These are phyloP conservation scores for Wiebesia pumilae DNA, from an alignment of 1,140 invertebrate species.

Conservation along the genomic window DNA sequence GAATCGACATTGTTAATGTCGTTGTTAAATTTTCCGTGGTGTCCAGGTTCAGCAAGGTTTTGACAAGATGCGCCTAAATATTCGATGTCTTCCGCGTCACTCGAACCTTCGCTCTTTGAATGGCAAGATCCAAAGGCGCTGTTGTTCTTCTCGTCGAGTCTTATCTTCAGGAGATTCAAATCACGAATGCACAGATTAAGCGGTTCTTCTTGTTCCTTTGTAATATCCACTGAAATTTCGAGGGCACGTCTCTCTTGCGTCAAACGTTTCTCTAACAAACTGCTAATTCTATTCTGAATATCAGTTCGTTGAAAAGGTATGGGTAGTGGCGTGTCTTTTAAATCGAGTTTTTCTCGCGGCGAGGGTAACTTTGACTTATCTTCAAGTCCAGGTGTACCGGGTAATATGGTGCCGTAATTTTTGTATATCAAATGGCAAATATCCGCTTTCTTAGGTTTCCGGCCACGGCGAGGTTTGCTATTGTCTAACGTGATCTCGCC, in stretches of 20 bases:
- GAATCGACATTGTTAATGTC: not conserved
- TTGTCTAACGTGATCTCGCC: conserved; percentile 92
- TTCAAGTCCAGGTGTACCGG: conserved; percentile 79
- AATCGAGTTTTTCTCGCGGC: conserved; percentile 54
- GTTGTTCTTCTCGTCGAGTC: conserved; percentile 77
- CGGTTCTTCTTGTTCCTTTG: conserved; percentile 81
- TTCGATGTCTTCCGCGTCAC: conserved; percentile 77
- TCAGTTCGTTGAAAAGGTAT: conserved; percentile 75
- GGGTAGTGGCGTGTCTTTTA: conserved; percentile 55
- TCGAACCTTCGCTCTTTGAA: conserved; percentile 76
- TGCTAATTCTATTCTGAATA: conserved; percentile 83
- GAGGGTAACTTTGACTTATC: conserved; percentile 60
- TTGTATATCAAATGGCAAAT: conserved; percentile 94
- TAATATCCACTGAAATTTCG: conserved; percentile 55
- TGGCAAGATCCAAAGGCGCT: conserved; percentile 77
- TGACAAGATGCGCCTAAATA: conserved; percentile 73
- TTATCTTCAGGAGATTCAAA: conserved; percentile 80
- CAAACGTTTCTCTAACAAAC: conserved; percentile 80
- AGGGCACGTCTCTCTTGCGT: conserved; percentile 77
- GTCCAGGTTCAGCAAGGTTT: not conserved
- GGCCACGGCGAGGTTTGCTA: conserved; percentile 85
- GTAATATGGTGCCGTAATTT: conserved; percentile 90
- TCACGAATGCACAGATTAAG: conserved; percentile 89
- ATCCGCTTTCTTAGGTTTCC: conserved; percentile 92
- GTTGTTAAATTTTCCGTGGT: not conserved